phyloP scores from a whole-genome alignment of 2,888 invertebrate species.

The Phytoseiulus persimilis region DNA sequence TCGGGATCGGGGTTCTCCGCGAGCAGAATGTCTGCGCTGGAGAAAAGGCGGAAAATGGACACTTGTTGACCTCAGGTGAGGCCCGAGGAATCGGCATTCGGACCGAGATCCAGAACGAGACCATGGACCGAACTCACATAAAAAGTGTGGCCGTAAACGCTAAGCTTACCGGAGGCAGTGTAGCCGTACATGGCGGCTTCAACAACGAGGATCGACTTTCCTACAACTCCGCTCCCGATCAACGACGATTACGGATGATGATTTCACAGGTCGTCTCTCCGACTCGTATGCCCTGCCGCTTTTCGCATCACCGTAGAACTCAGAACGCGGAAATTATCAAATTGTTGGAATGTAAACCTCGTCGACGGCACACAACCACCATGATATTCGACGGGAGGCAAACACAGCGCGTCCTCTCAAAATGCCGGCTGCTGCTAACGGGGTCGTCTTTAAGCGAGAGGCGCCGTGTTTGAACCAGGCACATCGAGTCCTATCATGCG shows the following conservation, averaged over 20 bases:
- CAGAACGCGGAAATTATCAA: background rate
- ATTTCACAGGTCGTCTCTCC: background rate
- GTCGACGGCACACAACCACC: constrained; percentile 21
- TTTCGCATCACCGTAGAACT: background rate
- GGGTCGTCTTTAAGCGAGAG: constrained; percentile 6
- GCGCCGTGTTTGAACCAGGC: background rate
- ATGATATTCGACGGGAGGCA: constrained; percentile 34
- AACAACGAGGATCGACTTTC: background rate
- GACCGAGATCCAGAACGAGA: background rate
- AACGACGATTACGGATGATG: background rate
- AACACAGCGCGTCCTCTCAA: constrained; percentile 37
- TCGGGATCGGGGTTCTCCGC: background rate
- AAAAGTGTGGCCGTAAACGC: background rate
- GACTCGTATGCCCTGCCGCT: background rate
- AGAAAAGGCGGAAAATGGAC: background rate
- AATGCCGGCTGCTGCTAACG: constrained; percentile 18
- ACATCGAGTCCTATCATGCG: background rate
- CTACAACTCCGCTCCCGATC: background rate
- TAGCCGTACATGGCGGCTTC: constrained; percentile 5
- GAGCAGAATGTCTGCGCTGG: background rate
- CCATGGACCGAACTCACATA: background rate
- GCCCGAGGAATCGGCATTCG: background rate
- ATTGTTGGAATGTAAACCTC: background rate
- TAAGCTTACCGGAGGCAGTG: background rate
- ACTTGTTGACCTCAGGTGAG: background rate